These are phyloP conservation scores for Urocyon cinereoargenteus DNA, from an alignment of 2,797 vertebrate genomes.

Conservation along the genomic window DNA sequence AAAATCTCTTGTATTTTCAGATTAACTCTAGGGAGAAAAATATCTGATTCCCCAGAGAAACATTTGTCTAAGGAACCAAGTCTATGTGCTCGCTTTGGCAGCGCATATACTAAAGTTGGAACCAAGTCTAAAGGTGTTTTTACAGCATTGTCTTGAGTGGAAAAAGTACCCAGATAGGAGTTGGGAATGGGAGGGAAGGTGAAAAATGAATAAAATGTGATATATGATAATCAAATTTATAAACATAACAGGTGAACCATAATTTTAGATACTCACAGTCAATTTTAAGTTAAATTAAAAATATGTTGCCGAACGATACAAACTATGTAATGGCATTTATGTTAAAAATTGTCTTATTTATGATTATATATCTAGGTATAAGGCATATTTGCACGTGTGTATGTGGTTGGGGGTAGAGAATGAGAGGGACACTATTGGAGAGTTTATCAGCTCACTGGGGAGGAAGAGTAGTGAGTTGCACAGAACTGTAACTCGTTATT, in stretches of 20 bases:
- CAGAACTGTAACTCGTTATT: not conserved
- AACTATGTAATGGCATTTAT: not conserved
- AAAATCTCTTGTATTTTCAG: not conserved
- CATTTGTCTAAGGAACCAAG: not conserved
- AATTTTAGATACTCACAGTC: not conserved
- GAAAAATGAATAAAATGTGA: not conserved
- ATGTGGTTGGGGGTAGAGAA: not conserved
- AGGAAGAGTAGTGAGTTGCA: not conserved
- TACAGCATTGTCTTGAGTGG: not conserved
- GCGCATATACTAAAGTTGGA: not conserved
- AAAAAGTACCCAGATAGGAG: not conserved
- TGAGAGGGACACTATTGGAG: not conserved
- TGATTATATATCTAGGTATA: not conserved
- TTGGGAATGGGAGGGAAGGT: not conserved
- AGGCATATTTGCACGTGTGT: too few species aligned
- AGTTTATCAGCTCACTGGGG: not conserved
- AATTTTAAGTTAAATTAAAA: not conserved
- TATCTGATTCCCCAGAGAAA: not conserved
- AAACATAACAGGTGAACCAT: not conserved
- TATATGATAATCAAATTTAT: not conserved
- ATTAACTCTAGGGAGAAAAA: not conserved
- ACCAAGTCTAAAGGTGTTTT: not conserved
- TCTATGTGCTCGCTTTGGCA: not conserved
- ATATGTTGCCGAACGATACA: not conserved
- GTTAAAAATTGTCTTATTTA: not conserved